Evolutionary conservation across 2,113 vertebrate species (phyloP).

Genomic region (Varanus salvator): DNA sequence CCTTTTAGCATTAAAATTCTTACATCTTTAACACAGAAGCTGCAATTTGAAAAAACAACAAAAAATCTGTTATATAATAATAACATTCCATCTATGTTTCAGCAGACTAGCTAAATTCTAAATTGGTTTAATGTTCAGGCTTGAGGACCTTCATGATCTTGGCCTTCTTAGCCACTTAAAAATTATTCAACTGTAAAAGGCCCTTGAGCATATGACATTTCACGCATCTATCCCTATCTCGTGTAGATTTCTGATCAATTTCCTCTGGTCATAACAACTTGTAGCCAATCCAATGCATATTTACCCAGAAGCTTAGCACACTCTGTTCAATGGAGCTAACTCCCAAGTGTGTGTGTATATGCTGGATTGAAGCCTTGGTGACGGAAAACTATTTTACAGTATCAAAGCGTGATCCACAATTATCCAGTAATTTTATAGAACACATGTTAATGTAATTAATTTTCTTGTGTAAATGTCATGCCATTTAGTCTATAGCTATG

Average conservation of each 20-base stretch:
- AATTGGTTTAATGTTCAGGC: conserved; percentile 58
- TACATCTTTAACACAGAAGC: not conserved
- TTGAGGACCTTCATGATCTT: conserved; percentile 40
- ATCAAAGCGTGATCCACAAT: conserved; percentile 68
- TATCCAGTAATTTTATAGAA: conserved; percentile 78
- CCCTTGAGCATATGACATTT: conserved; percentile 78
- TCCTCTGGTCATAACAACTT: conserved; percentile 71
- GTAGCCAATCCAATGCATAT: not conserved
- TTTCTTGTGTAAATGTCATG: conserved; percentile 80
- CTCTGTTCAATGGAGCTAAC: not conserved
- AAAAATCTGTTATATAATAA: conserved; percentile 32
- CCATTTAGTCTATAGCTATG: conserved; percentile 76
- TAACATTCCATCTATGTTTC: conserved; percentile 48
- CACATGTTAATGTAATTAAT: conserved; percentile 81
- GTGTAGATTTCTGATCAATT: conserved; percentile 75
- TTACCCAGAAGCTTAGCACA: not conserved
- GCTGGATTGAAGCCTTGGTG: conserved; percentile 46
- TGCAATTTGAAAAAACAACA: conserved; percentile 44
- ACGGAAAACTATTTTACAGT: conserved; percentile 65
- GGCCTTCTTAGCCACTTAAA: conserved; percentile 66
- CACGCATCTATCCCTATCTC: conserved; percentile 68
- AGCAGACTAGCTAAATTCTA: conserved; percentile 62
- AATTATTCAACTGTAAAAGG: conserved; percentile 70
- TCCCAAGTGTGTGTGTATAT: not conserved
- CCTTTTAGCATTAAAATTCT: conserved; percentile 21